Evolutionary conservation across 2,888 invertebrate species (phyloP).

Genomic region (Caenorhabditis afra): DNA sequence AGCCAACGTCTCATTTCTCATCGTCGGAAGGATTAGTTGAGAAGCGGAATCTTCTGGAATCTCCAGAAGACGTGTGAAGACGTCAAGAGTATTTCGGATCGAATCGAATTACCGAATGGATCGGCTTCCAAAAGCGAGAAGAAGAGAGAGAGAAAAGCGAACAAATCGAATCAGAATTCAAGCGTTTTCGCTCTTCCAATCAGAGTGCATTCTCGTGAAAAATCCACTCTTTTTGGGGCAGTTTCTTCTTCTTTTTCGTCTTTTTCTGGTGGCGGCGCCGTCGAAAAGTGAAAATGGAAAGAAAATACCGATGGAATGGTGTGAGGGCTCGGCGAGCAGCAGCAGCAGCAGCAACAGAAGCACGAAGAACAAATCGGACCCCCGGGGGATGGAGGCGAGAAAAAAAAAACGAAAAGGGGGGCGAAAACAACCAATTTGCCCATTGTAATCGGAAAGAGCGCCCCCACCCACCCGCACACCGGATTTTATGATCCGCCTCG

Average conservation of each 20-base stretch:
- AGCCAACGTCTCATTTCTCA: too few species aligned
- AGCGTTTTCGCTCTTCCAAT: too few species aligned
- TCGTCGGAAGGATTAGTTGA: too few species aligned
- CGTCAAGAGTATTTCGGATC: too few species aligned
- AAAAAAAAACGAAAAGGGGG: slow-evolving; percentile 6
- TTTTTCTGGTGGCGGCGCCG: neutral
- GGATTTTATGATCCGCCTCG: too few species aligned
- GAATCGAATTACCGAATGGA: too few species aligned
- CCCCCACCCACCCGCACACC: neutral
- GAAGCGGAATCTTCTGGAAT: too few species aligned
- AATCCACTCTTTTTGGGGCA: slow-evolving; percentile 39
- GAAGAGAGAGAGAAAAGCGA: neutral
- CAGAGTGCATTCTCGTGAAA: neutral
- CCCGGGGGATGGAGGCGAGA: slow-evolving; percentile 27
- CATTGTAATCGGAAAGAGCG: slow-evolving; percentile 20
- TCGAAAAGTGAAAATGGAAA: neutral
- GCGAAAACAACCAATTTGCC: slow-evolving; percentile 43
- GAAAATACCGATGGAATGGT: neutral
- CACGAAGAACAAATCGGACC: slow-evolving; percentile 50
- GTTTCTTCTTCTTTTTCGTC: slow-evolving; percentile 9
- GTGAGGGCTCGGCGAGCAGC: neutral
- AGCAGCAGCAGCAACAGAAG: neutral
- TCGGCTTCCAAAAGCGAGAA: too few species aligned
- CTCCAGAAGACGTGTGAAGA: too few species aligned
- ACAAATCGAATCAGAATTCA: too few species aligned